Evolutionary conservation across 2,888 invertebrate genomes (phyloP), one percentile per base, ranked within the genome.

Genomic region (Emesis russula): DNA sequence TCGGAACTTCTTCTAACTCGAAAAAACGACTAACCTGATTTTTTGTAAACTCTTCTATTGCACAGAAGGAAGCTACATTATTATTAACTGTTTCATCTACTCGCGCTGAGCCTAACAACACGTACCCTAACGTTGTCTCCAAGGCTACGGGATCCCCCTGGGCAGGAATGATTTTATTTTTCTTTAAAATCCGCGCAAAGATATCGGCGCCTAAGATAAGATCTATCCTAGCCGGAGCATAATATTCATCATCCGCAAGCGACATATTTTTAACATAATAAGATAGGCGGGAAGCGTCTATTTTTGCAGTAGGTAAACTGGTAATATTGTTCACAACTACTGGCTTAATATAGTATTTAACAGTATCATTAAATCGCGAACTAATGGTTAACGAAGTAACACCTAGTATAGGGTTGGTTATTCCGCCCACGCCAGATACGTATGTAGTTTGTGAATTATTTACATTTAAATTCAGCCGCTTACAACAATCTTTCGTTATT

Each of bases 191-290:
- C 4, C 76, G 76, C 4, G 82, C 82, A 53, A 76, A 83, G 9
- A 83, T 53, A 36, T 86, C 83, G 0, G 80, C 75, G 11, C 83
- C 86, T 0, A 86, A 31, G 41, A 86, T 63, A 36, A 86, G 18
- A 36, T 86, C 73, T 44, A 86, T 78, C 31, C 68, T 68, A 44
- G n/a, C n/a, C 0, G 81, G 81, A 36, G 53, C 25, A 18, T 18
- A 77, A 73, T 80, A 82, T 18, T 31, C 36, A 79, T 36, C 33
- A 74, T 86, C 82, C 48, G 86, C 86, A 11, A 86, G 71, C 9
- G 48, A 38, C 73, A 86, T 80, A 58, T 81, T 76, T 44, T 76
- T 58, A 36, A 86, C 63, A 53, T 53, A 53, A 83, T 83, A 78
- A 31, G 70, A 48, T 33, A 83, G 36, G 7, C 48, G 58, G 4